A percentile compares a stretch with the other conserved stretches of the same genome.
phyloP scores from a whole-genome alignment of 2,888 invertebrate species.

The Sialis lutaria region DNA sequence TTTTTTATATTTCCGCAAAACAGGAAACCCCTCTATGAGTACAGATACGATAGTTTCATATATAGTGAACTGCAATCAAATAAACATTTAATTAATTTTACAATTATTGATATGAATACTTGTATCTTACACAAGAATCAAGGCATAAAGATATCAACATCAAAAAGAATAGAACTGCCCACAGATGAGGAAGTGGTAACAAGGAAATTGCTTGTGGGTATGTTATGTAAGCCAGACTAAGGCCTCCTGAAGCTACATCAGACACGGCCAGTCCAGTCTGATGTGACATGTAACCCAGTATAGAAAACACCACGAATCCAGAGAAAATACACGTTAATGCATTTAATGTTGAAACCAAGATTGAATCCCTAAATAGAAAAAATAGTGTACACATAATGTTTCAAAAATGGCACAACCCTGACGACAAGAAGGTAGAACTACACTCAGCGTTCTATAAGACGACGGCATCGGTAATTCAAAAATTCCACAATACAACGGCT shows the following conservation, averaged over 20 bases:
- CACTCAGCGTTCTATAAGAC: too few species aligned
- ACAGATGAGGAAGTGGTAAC: conserved; percentile 57
- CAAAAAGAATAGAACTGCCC: conserved; percentile 59
- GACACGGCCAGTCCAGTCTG: conserved; percentile 55
- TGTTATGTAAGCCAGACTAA: conserved; percentile 60
- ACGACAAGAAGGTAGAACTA: too few species aligned
- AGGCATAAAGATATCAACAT: conserved; percentile 71
- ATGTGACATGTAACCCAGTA: conserved; percentile 55
- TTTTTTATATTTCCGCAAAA: conserved; percentile 36
- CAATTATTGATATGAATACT: neutral
- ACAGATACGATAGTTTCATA: conserved; percentile 63
- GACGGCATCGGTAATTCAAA: too few species aligned
- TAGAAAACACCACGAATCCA: conserved; percentile 65
- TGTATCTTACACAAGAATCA: conserved; percentile 29
- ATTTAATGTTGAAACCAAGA: conserved; percentile 53
- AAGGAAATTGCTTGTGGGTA: conserved; percentile 62
- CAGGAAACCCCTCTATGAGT: conserved; percentile 51
- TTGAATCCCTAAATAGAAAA: conserved; percentile 36
- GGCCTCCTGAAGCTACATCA: conserved; percentile 61
- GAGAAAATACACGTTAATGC: conserved; percentile 62
- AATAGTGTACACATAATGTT: neutral
- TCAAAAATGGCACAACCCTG: too few species aligned
- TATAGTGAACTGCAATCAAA: conserved; percentile 55
- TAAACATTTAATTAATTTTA: neutral
- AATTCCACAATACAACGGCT: too few species aligned